These are phyloP conservation scores for Gibbula magus DNA, from an alignment of 2,888 invertebrate genomes.

Conservation along the genomic window DNA sequence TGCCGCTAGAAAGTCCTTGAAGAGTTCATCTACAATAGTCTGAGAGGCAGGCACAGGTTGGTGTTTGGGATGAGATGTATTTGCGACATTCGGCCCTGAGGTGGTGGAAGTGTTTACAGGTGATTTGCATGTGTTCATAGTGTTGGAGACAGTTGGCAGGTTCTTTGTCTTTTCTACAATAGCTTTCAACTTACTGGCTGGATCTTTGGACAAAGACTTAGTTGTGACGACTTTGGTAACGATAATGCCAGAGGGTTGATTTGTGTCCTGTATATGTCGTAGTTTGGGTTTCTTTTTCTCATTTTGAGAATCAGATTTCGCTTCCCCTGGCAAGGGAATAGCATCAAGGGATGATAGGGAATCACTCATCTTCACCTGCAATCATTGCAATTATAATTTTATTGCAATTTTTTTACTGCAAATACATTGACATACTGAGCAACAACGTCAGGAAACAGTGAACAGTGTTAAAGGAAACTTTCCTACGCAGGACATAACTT, in stretches of 20 bases:
- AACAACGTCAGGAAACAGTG: no score
- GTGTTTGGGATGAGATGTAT: not conserved
- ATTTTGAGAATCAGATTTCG: not conserved
- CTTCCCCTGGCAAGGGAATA: conserved; percentile 11
- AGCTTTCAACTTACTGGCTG: not conserved
- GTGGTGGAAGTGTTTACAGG: not conserved
- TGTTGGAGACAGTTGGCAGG: not conserved
- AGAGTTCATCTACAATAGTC: conserved; percentile 63
- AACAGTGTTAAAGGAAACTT: no score
- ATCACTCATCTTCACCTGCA: not conserved
- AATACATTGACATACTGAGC: no score
- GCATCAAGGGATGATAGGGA: not conserved
- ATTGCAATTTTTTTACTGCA: no score
- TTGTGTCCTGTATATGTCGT: not conserved
- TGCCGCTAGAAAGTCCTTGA: conserved; percentile 62
- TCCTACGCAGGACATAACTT: no score
- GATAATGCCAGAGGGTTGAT: not conserved
- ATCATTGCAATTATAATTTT: no score
- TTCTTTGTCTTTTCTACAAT: not conserved
- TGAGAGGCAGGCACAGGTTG: conserved; percentile 22
- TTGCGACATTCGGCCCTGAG: no score
- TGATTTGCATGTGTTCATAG: not conserved
- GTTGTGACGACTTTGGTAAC: not conserved
- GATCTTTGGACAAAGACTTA: not conserved
- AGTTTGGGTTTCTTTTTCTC: not conserved